phyloP scores from a whole-genome alignment of 2,797 vertebrate species.

The Sibirionetta formosa region DNA sequence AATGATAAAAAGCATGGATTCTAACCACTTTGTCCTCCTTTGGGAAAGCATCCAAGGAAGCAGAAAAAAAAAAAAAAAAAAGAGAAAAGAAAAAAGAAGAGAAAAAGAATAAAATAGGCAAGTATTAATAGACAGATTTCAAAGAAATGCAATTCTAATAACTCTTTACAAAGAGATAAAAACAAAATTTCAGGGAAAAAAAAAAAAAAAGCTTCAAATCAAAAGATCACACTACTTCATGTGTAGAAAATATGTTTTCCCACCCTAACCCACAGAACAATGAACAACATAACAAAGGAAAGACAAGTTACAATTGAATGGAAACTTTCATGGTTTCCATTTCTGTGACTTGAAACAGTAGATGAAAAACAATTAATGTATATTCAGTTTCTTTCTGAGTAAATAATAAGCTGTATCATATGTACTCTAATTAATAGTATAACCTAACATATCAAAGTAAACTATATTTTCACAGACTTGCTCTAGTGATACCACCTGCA shows the following conservation, averaged over 20 bases:
- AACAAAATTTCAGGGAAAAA: slow-evolving; percentile 11
- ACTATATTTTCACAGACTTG: not conserved
- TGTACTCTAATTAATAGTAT: not conserved
- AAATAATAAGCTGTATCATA: not conserved
- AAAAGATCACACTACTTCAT: not conserved
- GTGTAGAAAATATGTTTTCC: not conserved
- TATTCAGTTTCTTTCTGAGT: not conserved
- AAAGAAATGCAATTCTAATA: slow-evolving; percentile 70
- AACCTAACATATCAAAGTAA: not conserved
- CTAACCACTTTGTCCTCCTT: slow-evolving; percentile 99
- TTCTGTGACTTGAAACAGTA: not conserved
- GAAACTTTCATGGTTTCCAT: not conserved
- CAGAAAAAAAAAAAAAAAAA: slow-evolving; percentile 85
- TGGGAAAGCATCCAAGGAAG: slow-evolving; percentile 97
- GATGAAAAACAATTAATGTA: not conserved
- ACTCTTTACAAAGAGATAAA: slow-evolving; percentile 57
- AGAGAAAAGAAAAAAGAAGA: slow-evolving; percentile 79
- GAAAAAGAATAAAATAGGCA: slow-evolving; percentile 81
- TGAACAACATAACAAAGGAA: slow-evolving; percentile 2
- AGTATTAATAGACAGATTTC: slow-evolving; percentile 71
- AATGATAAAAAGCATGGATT: slow-evolving; percentile 88
- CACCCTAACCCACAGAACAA: not conserved
- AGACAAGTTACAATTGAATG: slow-evolving; percentile 14
- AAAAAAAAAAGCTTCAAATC: slow-evolving; percentile 40
- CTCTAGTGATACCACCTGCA: slow-evolving; percentile 36